Base-by-base conservation (phyloP, 2,797 vertebrate species). In the Gallinago stenura region DNA sequence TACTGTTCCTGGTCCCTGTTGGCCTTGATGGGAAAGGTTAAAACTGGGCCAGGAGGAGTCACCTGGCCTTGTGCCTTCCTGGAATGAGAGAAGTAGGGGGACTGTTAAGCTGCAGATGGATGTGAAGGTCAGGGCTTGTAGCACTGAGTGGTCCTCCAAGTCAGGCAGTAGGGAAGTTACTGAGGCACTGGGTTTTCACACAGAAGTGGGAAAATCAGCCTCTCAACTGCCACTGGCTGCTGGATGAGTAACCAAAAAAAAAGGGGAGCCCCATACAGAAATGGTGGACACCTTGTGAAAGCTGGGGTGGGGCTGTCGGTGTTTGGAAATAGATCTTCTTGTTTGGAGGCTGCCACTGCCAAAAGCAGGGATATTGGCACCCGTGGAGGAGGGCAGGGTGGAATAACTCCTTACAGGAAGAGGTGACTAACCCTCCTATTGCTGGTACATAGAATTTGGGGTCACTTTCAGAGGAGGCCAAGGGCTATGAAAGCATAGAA, bases 221-320 rank as follows among this genome's bases (percentile, higher is more conserved):
- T 54, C 68, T 69, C 0, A 0, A 13, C 48, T 58, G 54, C 25
- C 9, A 4, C 19, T 0, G 2, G 16, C 78, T 83, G 64, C 21
- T 22, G 4, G 15, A 31, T 69, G n/a, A n/a, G 45, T 68, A 45
- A 62, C 25, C 39, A 31, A n/a, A 46, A 65, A n/a, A 70, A 57
- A 22, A 50, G 56, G 28, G 20, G 16, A 81, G n/a, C 39, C 37
- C 35, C 4, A 0, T 8, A 15, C 13, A 2, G 7, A 8, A n/a
- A 2, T 12, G n/a, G 15, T 50, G 58, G 25, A n/a, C 17, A 4
- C 9, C 24, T 31, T 2, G 0, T 43, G 41, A 15, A 25, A 30
- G 35, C 5, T 56, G 31, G 30, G 2, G 10, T 28, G 61, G 56
- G 51, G 14, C 41, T 80, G 15, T 30, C 20, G 10, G 51, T 41